Evolutionary conservation across 2,888 invertebrate genomes (phyloP).

Genomic region (Cephus sareptanus): DNA sequence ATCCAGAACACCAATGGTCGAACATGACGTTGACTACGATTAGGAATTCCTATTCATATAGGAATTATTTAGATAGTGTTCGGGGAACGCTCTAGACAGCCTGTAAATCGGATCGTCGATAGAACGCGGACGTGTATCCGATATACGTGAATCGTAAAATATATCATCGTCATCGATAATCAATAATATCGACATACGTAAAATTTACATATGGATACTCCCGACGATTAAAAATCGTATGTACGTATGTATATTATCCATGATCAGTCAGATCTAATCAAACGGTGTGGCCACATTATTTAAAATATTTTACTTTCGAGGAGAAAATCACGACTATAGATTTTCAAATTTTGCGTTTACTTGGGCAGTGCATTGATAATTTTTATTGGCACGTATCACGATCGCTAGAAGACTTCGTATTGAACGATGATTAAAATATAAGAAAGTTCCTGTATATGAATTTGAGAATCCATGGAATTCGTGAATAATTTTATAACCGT

Average conservation of each 20-base stretch:
- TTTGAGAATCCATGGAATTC: background rate
- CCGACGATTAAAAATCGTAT: background rate
- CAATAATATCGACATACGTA: background rate
- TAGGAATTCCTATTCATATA: constrained; percentile 22
- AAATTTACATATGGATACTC: background rate
- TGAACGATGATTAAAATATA: background rate
- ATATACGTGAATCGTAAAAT: background rate
- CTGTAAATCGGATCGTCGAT: background rate
- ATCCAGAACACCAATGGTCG: constrained; percentile 15
- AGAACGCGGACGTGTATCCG: background rate
- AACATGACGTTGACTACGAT: constrained; percentile 1
- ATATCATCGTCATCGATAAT: background rate
- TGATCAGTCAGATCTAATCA: background rate
- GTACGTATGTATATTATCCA: background rate
- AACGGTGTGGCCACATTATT: background rate
- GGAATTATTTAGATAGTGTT: background rate
- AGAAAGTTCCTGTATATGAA: background rate
- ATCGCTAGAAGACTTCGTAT: constrained; percentile 8
- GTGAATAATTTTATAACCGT: background rate
- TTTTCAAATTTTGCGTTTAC: background rate
- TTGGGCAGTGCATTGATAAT: constrained; percentile 27
- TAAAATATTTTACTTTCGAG: background rate
- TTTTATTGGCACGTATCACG: constrained; percentile 51
- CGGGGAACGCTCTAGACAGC: background rate
- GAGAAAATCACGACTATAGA: background rate